Evolutionary conservation across 2,888 invertebrate genomes (phyloP).

Genomic region (Chrysolina americana): DNA sequence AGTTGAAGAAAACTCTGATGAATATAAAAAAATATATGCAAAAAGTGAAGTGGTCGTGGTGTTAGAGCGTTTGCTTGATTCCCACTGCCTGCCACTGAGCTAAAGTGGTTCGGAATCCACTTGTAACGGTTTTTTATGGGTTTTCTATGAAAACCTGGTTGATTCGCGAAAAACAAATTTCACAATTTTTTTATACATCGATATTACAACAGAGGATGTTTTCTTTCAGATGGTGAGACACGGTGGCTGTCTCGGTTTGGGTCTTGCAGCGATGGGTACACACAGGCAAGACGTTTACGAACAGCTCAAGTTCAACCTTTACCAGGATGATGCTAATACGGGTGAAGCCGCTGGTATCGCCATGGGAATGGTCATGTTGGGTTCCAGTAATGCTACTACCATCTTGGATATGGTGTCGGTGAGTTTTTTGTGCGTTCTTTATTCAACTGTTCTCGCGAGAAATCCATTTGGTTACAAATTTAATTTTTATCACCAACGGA

Average conservation of each 20-base stretch:
- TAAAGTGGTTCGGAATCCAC: no score
- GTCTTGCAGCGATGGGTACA: slow-evolving; percentile 98
- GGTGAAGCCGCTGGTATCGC: slow-evolving; percentile 99
- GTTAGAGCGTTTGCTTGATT: no score
- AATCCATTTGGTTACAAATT: no score
- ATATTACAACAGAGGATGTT: background rate
- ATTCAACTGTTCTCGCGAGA: background rate
- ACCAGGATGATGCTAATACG: slow-evolving; percentile 98
- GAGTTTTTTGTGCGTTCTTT: slow-evolving; percentile 64
- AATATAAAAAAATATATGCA: no score
- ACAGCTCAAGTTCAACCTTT: slow-evolving; percentile 95
- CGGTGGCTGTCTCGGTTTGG: slow-evolving; percentile 97
- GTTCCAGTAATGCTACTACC: slow-evolving; percentile 90
- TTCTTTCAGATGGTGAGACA: slow-evolving; percentile 87
- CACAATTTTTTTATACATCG: no score
- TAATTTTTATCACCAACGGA: no score
- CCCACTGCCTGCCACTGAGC: no score
- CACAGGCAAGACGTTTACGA: slow-evolving; percentile 96
- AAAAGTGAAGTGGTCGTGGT: no score
- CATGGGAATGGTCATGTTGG: slow-evolving; percentile 99
- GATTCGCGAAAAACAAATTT: background rate
- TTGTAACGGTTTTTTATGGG: no score
- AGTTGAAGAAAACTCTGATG: no score
- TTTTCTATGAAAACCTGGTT: background rate
- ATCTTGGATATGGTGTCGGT: slow-evolving; percentile 95